Base-by-base conservation (phyloP, 2,888 invertebrate genomes). In the Drepana falcataria region DNA sequence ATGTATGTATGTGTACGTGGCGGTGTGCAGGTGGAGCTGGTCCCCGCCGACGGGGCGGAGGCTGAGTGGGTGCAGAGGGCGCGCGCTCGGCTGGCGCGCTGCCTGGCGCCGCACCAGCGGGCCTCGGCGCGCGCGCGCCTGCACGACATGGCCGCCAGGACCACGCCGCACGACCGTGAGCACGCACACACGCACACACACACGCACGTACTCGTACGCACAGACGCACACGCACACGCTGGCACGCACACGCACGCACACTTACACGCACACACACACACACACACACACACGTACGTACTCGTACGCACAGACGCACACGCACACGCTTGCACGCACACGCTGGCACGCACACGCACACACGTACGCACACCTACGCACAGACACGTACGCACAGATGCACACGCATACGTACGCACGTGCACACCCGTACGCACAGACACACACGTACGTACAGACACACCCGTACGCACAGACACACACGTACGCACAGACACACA, bases 1-100 rank as follows among this genome's bases (percentile, higher is more conserved):
- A n/a, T n/a, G n/a, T n/a, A n/a, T n/a, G n/a, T n/a, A n/a, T n/a
- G n/a, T n/a, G n/a, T n/a, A n/a, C n/a, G n/a, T n/a, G n/a, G n/a
- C n/a, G n/a, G n/a, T n/a, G n/a, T n/a, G 0, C 66, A 87, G 86
- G 85, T 87, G 77, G 86, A 87, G 54, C 70, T 87, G 72, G 59
- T 82, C 2, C 69, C 70, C 6, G 59, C 57, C 59, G 60, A 58
- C 49, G 58, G 56, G 33, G 33, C 57, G 47, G 51, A 53, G 55
- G n/a, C 60, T 57, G 59, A 52, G 37, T 80, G 81, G 81, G 57
- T 76, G 60, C 55, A 56, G 6, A 70, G 63, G 2, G 79, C 81
- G 35, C 69, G 74, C 1, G 63, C 69, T 0, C 73, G 79, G 0
- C 76, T 85, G 40, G 66, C 71, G 54, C 70, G 75, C 7, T 77